Evolutionary conservation across 2,113 vertebrate genomes (phyloP), one percentile per base, ranked within the genome.

Genomic region (Heliornis fulica): DNA sequence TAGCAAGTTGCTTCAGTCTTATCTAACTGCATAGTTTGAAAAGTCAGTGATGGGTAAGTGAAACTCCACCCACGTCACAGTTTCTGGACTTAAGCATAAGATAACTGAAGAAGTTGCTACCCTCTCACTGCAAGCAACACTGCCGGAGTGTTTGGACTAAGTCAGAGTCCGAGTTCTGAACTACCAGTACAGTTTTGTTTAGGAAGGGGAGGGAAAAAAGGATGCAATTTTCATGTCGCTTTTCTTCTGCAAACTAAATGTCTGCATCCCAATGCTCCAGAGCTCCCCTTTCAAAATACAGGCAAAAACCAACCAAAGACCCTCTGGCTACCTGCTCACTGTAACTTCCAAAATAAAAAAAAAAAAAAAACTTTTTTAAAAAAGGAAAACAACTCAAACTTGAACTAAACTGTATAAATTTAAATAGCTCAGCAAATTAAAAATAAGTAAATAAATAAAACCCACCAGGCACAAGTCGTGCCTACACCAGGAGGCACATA

Each of bases 51-150:
- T 32, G 88, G 94, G 80, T 93, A 93, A 93, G 85, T 96, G 94
- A 97, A 97, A 97, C 93, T 91, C 74, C 90, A 94, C 93, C 97
- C 96, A 96, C 74, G 10, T 91, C 83, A 74, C 85, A 93, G 86
- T 87, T 96, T 96, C 87, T 94, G 77, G 50, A 89, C 86, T 17
- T 78, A 63, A 94, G 81, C 29, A 25, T 14, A 87, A 89, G 63
- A 89, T 86, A 84, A 74, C 68, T 76, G 66, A 92, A 91, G 46
- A 45, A 76, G 36, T 53, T 78, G 51, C 71, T 48, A 38, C 71
- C 65, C 88, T 68, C 72, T 64, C 82, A 51, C 5, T 87, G 72
- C 68, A 89, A 83, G 36, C 0, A 15, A 84, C 63, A 57, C 36
- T 13, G 63, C 7, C 70, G 36, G 38, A 64, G 11, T 12, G 38